Evolutionary conservation across 2,888 invertebrate genomes (phyloP).

Genomic region (Lepidocyrtinus sp.): DNA sequence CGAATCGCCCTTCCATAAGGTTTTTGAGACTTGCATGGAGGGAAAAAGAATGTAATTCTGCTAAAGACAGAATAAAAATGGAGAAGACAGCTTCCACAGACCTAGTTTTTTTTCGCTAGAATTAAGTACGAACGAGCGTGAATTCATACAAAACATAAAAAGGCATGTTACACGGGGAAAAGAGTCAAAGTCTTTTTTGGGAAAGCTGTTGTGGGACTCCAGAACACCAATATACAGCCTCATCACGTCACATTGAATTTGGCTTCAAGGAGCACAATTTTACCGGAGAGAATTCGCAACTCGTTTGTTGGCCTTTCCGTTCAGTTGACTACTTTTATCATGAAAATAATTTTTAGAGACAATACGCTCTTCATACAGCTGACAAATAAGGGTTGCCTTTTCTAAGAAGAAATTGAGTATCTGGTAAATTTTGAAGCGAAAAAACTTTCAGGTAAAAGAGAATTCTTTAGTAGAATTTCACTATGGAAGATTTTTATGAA

Average conservation of each 20-base stretch:
- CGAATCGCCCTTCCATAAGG: background rate
- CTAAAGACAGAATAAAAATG: slow-evolving; percentile 43
- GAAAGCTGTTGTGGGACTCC: slow-evolving; percentile 31
- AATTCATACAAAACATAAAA: slow-evolving; percentile 17
- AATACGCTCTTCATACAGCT: background rate
- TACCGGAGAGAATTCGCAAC: slow-evolving; percentile 16
- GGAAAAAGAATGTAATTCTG: slow-evolving; percentile 28
- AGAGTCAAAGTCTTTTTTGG: slow-evolving; percentile 19
- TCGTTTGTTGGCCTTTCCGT: slow-evolving; percentile 12
- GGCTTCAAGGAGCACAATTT: slow-evolving; percentile 22
- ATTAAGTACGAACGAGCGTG: slow-evolving; percentile 2
- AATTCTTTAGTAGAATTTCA: no score
- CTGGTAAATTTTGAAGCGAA: background rate
- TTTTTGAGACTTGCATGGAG: background rate
- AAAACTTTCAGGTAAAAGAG: no score
- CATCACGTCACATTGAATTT: slow-evolving; percentile 53
- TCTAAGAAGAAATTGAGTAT: no score
- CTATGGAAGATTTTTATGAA: no score
- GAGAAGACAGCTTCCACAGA: slow-evolving; percentile 45
- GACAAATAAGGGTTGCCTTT: background rate
- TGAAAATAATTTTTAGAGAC: slow-evolving; percentile 5
- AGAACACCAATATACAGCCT: slow-evolving; percentile 22
- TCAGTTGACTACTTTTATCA: slow-evolving; percentile 12
- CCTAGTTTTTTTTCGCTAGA: slow-evolving; percentile 7
- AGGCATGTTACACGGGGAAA: background rate